phyloP scores from a whole-genome alignment of 2,113 vertebrate species.

The Lophura nycthemera region DNA sequence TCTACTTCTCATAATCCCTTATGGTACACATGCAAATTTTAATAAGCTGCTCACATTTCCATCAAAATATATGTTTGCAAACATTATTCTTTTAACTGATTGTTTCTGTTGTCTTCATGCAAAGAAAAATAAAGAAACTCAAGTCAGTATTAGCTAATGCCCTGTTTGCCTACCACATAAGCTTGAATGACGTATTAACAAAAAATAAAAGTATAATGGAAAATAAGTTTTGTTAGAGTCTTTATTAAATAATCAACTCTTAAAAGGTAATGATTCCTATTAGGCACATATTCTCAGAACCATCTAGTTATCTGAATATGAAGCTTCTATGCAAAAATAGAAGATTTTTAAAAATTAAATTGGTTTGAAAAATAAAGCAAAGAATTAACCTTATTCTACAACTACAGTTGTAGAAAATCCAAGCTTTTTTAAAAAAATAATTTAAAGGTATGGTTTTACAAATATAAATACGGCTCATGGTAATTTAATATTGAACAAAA shows the following conservation, averaged over 20 bases:
- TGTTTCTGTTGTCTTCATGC: neutral
- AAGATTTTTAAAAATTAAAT: slow-evolving; percentile 77
- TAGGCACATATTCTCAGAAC: slow-evolving; percentile 56
- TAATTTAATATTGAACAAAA: neutral
- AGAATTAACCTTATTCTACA: neutral
- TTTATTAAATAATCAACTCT: slow-evolving; percentile 66
- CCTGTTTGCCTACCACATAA: neutral
- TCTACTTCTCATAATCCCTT: neutral
- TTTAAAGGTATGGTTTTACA: neutral
- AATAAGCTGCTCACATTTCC: neutral
- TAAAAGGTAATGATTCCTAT: slow-evolving; percentile 64
- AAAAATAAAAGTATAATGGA: neutral
- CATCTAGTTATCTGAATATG: slow-evolving; percentile 51
- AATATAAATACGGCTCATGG: neutral
- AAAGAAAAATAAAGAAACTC: neutral
- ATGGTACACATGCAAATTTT: neutral
- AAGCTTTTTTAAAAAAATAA: neutral
- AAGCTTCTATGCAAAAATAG: slow-evolving; percentile 49
- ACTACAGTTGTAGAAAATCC: neutral
- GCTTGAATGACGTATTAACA: neutral
- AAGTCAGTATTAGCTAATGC: neutral
- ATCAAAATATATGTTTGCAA: neutral
- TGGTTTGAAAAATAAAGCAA: slow-evolving; percentile 13
- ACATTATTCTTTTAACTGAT: neutral
- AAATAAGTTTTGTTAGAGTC: slow-evolving; percentile 48